A percentile compares a stretch with the other conserved stretches of the same genome.
These are phyloP conservation scores for Poecilia gillii DNA, from an alignment of 2,797 vertebrate genomes.

Conservation along the genomic window DNA sequence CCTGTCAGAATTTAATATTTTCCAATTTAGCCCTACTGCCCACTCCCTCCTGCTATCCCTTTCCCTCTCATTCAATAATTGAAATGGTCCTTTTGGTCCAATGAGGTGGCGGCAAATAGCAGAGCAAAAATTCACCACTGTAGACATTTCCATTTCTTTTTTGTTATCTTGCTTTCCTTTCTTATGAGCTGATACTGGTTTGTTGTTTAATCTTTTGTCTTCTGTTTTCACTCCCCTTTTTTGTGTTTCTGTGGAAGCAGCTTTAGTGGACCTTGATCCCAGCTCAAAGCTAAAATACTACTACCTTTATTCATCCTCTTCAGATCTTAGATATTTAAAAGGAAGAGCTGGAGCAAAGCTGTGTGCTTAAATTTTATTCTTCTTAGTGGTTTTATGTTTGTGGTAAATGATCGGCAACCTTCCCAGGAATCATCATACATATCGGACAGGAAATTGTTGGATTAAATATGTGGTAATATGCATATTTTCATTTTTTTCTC, in stretches of 20 bases:
- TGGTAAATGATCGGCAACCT: not conserved
- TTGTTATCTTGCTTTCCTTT: conserved; percentile 26
- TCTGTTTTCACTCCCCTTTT: conserved; percentile 6
- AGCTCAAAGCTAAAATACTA: conserved; percentile 47
- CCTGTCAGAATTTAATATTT: conserved; percentile 57
- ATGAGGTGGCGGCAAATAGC: conserved; percentile 67
- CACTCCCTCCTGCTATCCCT: conserved; percentile 2
- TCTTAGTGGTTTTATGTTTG: not conserved
- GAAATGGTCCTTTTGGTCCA: conserved; percentile 64
- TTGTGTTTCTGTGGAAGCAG: conserved; percentile 16
- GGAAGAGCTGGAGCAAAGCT: not conserved
- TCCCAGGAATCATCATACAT: not conserved
- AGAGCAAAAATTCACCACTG: conserved; percentile 52
- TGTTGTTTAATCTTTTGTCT: conserved; percentile 26
- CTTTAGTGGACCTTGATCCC: conserved; percentile 37
- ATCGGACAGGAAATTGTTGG: not conserved
- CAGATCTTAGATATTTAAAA: conserved; percentile 10
- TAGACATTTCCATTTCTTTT: conserved; percentile 50
- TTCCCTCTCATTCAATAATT: conserved; percentile 52
- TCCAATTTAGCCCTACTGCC: conserved; percentile 46
- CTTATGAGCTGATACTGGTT: conserved; percentile 16
- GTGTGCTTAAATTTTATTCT: not conserved
- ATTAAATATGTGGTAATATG: not conserved
- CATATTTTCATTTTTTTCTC: not conserved
- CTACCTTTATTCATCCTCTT: conserved; percentile 12